phyloP scores from a whole-genome alignment of 1,140 invertebrate species.

The Drosophila sp. region DNA sequence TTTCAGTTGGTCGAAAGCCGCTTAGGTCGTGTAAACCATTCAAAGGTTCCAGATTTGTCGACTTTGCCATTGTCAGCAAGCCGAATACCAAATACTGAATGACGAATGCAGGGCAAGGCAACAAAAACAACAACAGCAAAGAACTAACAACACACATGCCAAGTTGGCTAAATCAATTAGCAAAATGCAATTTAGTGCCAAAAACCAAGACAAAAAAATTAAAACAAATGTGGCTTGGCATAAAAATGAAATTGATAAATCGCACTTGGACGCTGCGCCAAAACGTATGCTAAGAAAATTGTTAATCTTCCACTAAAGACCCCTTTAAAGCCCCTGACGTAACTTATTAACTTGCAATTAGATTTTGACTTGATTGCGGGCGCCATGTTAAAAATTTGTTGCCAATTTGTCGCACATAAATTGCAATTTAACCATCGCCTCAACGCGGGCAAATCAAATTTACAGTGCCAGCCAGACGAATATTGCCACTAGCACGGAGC shows the following conservation, averaged over 20 bases:
- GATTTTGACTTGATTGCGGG: slow-evolving; percentile 56
- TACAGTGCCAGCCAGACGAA: slow-evolving; percentile 58
- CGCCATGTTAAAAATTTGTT: slow-evolving; percentile 49
- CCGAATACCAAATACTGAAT: slow-evolving; percentile 20
- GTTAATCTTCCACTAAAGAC: slow-evolving; percentile 9
- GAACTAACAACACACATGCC: slow-evolving; percentile 25
- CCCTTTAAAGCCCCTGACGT: neutral
- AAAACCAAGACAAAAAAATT: slow-evolving; percentile 39
- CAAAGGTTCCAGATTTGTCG: slow-evolving; percentile 63
- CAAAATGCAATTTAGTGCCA: slow-evolving; percentile 75
- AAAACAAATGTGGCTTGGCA: slow-evolving; percentile 64
- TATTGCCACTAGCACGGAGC: slow-evolving; percentile 58
- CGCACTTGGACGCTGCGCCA: slow-evolving; percentile 27
- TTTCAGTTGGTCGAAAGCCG: slow-evolving; percentile 55
- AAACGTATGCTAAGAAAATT: slow-evolving; percentile 67
- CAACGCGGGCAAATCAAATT: slow-evolving; percentile 70
- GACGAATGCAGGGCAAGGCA: slow-evolving; percentile 25
- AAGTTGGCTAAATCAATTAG: slow-evolving; percentile 78
- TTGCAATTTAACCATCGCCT: slow-evolving; percentile 68
- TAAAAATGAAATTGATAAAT: slow-evolving; percentile 21
- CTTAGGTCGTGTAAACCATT: slow-evolving; percentile 76
- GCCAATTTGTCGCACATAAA: slow-evolving; percentile 76
- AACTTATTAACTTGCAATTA: slow-evolving; percentile 77
- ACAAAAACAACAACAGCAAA: slow-evolving; percentile 18
- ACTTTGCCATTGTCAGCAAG: slow-evolving; percentile 52